Conservation (phyloP, 2,797 vertebrate species). For the Halcyon chelicuti region DNA sequence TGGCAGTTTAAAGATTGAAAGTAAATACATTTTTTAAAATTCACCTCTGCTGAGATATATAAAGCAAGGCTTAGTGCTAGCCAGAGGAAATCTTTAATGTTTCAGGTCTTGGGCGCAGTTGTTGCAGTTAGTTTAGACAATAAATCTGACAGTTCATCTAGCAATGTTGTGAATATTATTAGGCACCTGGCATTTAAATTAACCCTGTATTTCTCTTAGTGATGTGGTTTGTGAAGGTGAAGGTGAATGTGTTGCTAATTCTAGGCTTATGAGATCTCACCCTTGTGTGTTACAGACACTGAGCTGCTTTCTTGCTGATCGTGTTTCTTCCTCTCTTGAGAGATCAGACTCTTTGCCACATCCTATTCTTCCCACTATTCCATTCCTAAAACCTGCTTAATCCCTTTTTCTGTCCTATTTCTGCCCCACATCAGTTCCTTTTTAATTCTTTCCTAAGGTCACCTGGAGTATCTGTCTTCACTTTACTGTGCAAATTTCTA, state of each 20-base stretch:
- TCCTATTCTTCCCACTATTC: not conserved
- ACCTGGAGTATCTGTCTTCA: not conserved
- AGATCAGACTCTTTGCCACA: not conserved
- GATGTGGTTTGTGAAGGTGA: not conserved
- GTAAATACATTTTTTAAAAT: not conserved
- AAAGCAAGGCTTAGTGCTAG: not conserved
- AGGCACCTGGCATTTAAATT: not conserved
- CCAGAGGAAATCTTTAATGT: not conserved
- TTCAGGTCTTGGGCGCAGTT: not conserved
- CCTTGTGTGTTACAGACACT: not conserved
- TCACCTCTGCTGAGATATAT: not conserved
- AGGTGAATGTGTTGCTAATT: not conserved
- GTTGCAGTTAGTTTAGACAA: not conserved
- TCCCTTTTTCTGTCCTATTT: not conserved
- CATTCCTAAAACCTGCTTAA: not conserved
- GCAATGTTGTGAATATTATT: constrained; percentile 7
- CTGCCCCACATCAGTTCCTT: not conserved
- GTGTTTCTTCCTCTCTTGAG: not conserved
- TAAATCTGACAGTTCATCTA: not conserved
- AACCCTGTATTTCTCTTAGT: not conserved
- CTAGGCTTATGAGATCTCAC: not conserved
- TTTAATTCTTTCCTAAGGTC: not conserved
- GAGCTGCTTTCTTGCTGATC: not conserved
- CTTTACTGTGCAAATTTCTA: constrained; percentile 29
- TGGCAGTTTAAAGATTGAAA: constrained; percentile 36